Conservation (phyloP, 1,140 invertebrate genomes). For the Drosophila varians region DNA sequence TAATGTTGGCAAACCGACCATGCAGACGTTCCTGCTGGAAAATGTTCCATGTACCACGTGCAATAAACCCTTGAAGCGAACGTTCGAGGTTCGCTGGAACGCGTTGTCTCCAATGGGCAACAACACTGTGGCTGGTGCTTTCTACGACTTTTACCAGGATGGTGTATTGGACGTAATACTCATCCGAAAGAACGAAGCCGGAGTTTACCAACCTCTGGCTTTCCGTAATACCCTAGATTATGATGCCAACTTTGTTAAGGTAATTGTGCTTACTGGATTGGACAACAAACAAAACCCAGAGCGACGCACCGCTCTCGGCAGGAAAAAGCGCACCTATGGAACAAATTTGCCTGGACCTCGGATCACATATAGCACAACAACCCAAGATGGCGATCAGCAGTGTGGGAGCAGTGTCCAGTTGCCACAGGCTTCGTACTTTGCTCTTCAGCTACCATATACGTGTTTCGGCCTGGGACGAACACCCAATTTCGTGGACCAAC, state of each 20-base stretch:
- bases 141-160: constrained; percentile 97
- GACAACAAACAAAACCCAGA: constrained; percentile 89
- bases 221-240: constrained; percentile 95
- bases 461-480: constrained; percentile 98
- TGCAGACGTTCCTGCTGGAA: constrained; percentile 89
- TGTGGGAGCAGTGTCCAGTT: constrained; percentile 93
- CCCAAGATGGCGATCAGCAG: constrained; percentile 90
- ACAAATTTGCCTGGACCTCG: constrained; percentile 95
- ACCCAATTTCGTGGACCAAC: constrained; percentile 97
- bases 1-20: constrained; percentile 83
- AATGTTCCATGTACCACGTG: constrained; percentile 87
- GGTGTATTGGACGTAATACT: constrained; percentile 91
- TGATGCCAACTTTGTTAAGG: constrained; percentile 98
- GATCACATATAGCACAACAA: constrained; percentile 93
- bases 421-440: constrained; percentile 95
- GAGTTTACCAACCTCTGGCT: constrained; percentile 86
- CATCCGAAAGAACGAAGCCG: constrained; percentile 86
- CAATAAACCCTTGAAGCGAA: constrained; percentile 86
- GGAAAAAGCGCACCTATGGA: constrained; percentile 91
- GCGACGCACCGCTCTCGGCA: constrained; percentile 88
- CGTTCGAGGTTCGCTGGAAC: constrained; percentile 90
- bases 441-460: constrained; percentile 96
- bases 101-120: constrained; percentile 88
- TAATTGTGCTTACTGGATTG: constrained; percentile 94
- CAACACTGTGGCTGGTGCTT: constrained; percentile 91